Evolutionary conservation across 2,888 invertebrate genomes (phyloP), one percentile per base, ranked within the genome.

Genomic region (Tenthredo scrophulariae): DNA sequence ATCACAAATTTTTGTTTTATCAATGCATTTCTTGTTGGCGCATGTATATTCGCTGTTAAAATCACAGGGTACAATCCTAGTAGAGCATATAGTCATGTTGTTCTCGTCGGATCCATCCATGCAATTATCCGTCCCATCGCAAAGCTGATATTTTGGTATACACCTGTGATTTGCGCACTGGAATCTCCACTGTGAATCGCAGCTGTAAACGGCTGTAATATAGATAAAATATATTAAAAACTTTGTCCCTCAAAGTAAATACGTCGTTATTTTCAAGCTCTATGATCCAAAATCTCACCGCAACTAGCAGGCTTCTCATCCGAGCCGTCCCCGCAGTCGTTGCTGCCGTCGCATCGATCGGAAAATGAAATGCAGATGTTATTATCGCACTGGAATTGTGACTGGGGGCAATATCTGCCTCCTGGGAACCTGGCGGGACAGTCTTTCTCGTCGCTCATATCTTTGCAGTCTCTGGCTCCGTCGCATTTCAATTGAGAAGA

Each of bases 41-140:
- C 99, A 99, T 91, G 97, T 96, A 94, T 97, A 98, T 94, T 98
- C 98, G 7, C 96, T 94, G 88, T 95, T 95, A 0, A 96, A 95
- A 90, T 97, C 97, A 93, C 97, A 97, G 0, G 97, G 96, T 88
- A 96, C 96, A 82, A 96, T 95, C 86, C 96, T 96, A n/a, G 95
- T 94, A 1, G 97, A 96, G 91, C 98, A 98, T 84, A 98, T 94
- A 0, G 98, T 98, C 96, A 98, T 97, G 93, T 98, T 98, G 93
- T 98, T 98, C 94, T 99, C 99, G 93, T 99, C 99, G 0, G 97
- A 97, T 10, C 98, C 98, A 93, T 99, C 98, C 58, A 98, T 97
- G 93, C 99, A 99, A 93, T 99, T 98, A 93, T 98, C 97, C 26
- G 97, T 95, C 46, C 97, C 97, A 93, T 99, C 98, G 93, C 99